Evolutionary conservation across 2,888 invertebrate genomes (phyloP), one percentile per base, ranked within the genome.

Genomic region (Heliconius sara): DNA sequence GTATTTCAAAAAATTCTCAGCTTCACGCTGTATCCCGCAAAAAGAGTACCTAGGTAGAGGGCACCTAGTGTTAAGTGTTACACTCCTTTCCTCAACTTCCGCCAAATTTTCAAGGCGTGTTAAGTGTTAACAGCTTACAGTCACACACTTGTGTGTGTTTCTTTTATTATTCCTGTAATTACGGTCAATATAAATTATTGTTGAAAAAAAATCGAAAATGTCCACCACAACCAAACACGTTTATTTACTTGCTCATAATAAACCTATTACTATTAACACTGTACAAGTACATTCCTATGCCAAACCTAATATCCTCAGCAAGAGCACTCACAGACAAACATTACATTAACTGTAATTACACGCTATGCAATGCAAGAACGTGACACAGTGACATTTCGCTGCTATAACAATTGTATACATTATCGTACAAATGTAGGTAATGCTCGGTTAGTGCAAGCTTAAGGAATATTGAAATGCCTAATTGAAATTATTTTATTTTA

Each of bases 361-460:
- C 70, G 22, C 71, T 63, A 34, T 22, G 65, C 52, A 76, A 76
- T 52, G 25, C 67, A 76, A 76, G 67, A 67, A 70, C 77, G 77
- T 63, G 77, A 77, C 77, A 77, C 77, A 71, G n/a, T 63, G 27
- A 63, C 77, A 65, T 71, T 77, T 71, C 71, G n/a, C 47, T 63
- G 30, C 60, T 25, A 25, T 25, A n/a, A 27, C 25, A 63, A 71
- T 30, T 77, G 63, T 77, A 47, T 27, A 71, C 71, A 77, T 71
- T 71, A 71, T 77, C 34, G 6, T 68, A 68, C 52, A 77, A 77
- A 71, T n/a, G 27, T 77, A 77, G 57, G 57, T n/a, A 60, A 63
- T 39, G 47, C 43, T 63, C 77, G 30, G 63, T 77, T 70, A 77
- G 70, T 77, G 70, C 70, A 70, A 60, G 72, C 72, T 57, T 39